phyloP scores from a whole-genome alignment of 1,140 invertebrate species.

The Grapholita molesta region DNA sequence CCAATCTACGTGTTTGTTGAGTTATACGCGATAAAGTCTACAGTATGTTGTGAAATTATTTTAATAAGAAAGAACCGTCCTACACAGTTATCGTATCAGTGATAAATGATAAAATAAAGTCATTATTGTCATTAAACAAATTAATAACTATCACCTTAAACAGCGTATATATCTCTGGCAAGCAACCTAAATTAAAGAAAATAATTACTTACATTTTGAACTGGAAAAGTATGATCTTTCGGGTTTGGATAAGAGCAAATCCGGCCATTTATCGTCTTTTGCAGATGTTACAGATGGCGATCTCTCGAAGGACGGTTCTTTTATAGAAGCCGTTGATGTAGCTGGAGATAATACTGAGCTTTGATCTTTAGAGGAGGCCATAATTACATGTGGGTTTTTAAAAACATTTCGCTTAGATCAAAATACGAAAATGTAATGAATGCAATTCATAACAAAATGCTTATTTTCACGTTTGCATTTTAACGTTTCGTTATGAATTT shows the following conservation, averaged over 20 bases:
- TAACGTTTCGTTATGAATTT: neutral
- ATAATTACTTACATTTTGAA: slow-evolving; percentile 56
- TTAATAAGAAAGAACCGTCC: no score
- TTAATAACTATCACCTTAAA: neutral
- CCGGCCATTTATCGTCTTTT: slow-evolving; percentile 70
- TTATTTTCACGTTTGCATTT: neutral
- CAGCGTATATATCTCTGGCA: neutral
- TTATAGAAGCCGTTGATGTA: slow-evolving; percentile 55
- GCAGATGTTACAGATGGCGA: slow-evolving; percentile 60
- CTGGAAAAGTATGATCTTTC: slow-evolving; percentile 63
- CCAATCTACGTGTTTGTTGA: no score
- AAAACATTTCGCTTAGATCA: slow-evolving; percentile 23
- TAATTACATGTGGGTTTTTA: slow-evolving; percentile 31
- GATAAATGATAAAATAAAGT: neutral
- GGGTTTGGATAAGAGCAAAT: slow-evolving; percentile 62
- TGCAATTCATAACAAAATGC: neutral
- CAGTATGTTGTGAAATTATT: no score
- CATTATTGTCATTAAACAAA: neutral
- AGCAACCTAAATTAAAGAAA: neutral
- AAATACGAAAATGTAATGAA: slow-evolving; percentile 5
- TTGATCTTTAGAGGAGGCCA: slow-evolving; percentile 58
- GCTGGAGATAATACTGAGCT: slow-evolving; percentile 51
- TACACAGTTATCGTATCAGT: no score
- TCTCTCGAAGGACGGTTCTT: slow-evolving; percentile 51
- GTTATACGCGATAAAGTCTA: no score